These are phyloP conservation scores for Naja naja DNA, from an alignment of 2,113 vertebrate genomes.

Conservation along the genomic window DNA sequence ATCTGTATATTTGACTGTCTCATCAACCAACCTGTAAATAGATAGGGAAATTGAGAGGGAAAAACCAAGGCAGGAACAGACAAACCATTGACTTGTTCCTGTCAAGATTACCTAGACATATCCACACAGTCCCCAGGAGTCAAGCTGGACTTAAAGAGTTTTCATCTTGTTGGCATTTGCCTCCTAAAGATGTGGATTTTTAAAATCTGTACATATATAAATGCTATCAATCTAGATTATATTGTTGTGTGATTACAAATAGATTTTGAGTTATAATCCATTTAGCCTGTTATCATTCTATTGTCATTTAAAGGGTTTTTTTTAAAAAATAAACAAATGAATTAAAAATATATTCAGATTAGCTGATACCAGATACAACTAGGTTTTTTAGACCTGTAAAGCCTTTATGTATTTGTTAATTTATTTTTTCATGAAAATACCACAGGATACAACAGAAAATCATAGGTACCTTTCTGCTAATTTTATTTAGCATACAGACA, in stretches of 20 bases:
- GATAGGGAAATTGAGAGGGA: background rate
- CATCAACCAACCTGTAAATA: background rate
- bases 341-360: background rate
- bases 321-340: background rate
- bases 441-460: background rate
- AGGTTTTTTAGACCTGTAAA: background rate
- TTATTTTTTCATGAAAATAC: background rate
- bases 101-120: background rate
- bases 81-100: background rate
- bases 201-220: slow-evolving; percentile 24
- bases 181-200: background rate
- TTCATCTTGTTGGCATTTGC: background rate
- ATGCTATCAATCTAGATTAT: background rate
- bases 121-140: background rate
- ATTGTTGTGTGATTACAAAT: background rate
- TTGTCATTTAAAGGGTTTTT: background rate
- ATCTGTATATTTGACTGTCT: background rate
- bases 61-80: background rate
- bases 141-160: background rate
- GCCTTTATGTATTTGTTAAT: background rate
- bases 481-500: background rate
- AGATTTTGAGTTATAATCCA: background rate
- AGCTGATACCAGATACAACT: background rate
- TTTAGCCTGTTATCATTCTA: background rate
- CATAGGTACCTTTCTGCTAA: background rate